Evolutionary conservation across 1,140 invertebrate genomes (phyloP), one percentile per base, ranked within the genome.

Genomic region (Aphelinus atriplicis): DNA sequence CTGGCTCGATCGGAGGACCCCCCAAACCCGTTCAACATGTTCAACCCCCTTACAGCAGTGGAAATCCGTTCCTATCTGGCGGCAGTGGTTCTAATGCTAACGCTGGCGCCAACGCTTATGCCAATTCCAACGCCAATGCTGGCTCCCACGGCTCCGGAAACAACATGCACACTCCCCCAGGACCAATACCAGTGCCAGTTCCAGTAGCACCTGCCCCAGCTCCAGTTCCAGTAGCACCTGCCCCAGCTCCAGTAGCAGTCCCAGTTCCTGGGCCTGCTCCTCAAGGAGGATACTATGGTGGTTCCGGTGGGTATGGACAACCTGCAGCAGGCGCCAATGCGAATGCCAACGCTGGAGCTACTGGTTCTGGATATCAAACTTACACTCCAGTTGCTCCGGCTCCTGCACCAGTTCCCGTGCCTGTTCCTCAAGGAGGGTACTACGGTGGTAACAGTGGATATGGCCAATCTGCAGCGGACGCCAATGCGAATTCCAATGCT

Each of bases 91-190:
- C 26, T 45, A 47, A 48, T 26, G 26, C 26, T 26, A 26, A 26
- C 43, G 72, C 77, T 2, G 63, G 46, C 10, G 77, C 80, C 5
- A 81, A 80, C 45, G 74, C 80, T 3, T 76, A 81, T 65, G 72
- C 69, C 7, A 71, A 56, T 45, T 61, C 72, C 55, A 78, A 71
- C 26, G 45, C 42, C 43, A 58, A 57, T n/a, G 65, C 53, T 9
- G 42, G 42, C 1, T 3, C 45, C 7, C 9, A 70, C 42, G 3
- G 46, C 26, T 26, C 26, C 26, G 26, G 26, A 26, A 26, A 26
- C 26, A 26, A 26, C 26, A 26, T 26, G 26, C 26, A 26, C 0
- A 26, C 26, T 26, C 26, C 26, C 26, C 26, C 26, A 26, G 26
- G 26, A 26, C 26, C 26, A 26, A 26, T 26, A 26, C 26, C 26